These are phyloP conservation scores for Hiodon tergisus DNA, from an alignment of 2,113 vertebrate genomes.

Conservation along the genomic window DNA sequence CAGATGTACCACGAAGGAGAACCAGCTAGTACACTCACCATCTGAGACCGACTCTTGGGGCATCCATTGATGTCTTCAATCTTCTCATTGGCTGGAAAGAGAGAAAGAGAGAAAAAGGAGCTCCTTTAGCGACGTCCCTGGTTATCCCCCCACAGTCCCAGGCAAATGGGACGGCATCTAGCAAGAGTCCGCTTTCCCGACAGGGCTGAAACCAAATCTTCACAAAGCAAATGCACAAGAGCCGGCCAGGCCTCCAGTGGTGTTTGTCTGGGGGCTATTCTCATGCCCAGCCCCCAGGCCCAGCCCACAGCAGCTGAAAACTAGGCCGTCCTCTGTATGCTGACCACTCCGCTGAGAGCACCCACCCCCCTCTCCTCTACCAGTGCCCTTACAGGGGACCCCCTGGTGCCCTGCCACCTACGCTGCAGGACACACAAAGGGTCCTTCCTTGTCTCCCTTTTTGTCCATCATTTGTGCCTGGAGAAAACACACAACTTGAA, in stretches of 20 bases:
- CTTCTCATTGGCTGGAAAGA: constrained; percentile 90
- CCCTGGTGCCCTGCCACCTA: constrained; percentile 25
- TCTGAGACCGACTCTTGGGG: constrained; percentile 94
- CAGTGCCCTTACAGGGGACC: constrained; percentile 5
- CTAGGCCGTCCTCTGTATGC: constrained; percentile 55
- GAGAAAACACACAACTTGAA: too few species aligned
- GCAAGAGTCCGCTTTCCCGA: constrained; percentile 29
- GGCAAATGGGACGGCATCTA: constrained; percentile 22
- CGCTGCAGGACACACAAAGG: neutral
- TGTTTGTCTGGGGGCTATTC: constrained; percentile 54
- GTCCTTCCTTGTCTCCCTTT: neutral
- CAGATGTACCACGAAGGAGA: constrained; percentile 18
- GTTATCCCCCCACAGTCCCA: constrained; percentile 1
- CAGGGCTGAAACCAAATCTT: constrained; percentile 50
- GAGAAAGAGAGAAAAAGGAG: constrained; percentile 38
- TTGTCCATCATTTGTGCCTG: neutral
- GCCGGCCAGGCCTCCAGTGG: constrained; percentile 43
- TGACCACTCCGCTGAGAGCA: constrained; percentile 69
- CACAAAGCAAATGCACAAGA: constrained; percentile 52
- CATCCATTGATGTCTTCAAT: constrained; percentile 96
- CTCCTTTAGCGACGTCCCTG: constrained; percentile 1
- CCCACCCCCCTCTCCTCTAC: constrained; percentile 27
- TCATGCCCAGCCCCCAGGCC: constrained; percentile 45
- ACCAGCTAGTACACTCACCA: constrained; percentile 72
- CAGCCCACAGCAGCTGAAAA: constrained; percentile 84